Percentiles rank a stretch among this genome's conserved stretches.
phyloP scores from a whole-genome alignment of 2,888 invertebrate genomes.

The Allacma fusca region DNA sequence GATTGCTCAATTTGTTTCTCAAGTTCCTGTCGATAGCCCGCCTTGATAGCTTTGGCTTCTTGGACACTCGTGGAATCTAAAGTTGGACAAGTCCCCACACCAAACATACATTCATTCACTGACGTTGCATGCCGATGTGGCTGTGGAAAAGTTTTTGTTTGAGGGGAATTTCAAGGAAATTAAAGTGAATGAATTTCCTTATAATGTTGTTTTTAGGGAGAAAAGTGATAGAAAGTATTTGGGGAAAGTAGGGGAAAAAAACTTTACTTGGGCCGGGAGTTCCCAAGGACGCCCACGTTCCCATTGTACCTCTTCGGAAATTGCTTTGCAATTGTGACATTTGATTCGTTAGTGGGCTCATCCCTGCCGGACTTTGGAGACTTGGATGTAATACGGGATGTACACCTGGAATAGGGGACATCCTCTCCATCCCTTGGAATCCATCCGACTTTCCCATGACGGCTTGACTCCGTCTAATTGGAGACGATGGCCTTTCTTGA shows the following conservation, averaged over 20 bases:
- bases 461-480: conserved; percentile 46
- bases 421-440: conserved; percentile 18
- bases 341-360: background rate
- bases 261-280: conserved; percentile 37
- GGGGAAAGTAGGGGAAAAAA: background rate
- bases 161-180: no score
- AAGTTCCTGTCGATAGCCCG: conserved; percentile 51
- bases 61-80: conserved; percentile 19
- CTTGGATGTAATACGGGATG: background rate
- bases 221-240: background rate
- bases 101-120: background rate
- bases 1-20: conserved; percentile 55
- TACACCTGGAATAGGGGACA: conserved; percentile 1
- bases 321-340: conserved; percentile 4
- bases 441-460: conserved; percentile 43
- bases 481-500: conserved; percentile 19
- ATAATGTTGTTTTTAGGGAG: background rate
- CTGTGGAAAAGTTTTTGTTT: no score
- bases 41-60: conserved; percentile 44
- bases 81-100: no score
- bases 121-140: no score
- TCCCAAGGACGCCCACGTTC: conserved; percentile 39
- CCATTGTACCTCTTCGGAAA: conserved; percentile 9
- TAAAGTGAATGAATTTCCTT: conserved; percentile 1
- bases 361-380: background rate